phyloP scores from a whole-genome alignment of 2,888 invertebrate species.

The Callinectes sapidus region DNA sequence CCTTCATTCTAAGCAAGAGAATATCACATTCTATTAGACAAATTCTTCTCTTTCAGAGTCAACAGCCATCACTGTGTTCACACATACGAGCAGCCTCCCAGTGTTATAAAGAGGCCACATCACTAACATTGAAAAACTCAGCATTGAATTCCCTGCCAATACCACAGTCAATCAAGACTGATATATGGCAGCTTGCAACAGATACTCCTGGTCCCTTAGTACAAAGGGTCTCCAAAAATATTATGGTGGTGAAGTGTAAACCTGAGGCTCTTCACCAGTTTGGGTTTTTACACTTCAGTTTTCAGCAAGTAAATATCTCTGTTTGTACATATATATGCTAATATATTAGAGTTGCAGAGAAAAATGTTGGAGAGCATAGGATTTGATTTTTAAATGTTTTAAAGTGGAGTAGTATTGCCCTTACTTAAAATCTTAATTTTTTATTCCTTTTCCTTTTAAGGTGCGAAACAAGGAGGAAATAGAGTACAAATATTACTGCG shows the following conservation, averaged over 20 bases:
- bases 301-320: conserved; percentile 75
- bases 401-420: not conserved
- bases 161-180: conserved; percentile 80
- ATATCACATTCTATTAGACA: not conserved
- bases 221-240: conserved; percentile 83
- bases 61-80: conserved; percentile 77
- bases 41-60: conserved; percentile 50
- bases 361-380: not conserved
- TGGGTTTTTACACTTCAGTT: conserved; percentile 84
- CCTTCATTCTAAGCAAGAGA: not conserved
- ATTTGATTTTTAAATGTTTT: not conserved
- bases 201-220: conserved; percentile 82
- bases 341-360: not conserved
- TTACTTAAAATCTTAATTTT: not conserved
- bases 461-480: conserved; percentile 62
- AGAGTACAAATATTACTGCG: conserved; percentile 71
- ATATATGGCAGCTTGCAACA: conserved; percentile 80
- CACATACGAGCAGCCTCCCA: conserved; percentile 83
- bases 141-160: conserved; percentile 80
- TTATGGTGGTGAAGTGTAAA: conserved; percentile 84
- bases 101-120: conserved; percentile 81
- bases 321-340: not conserved
- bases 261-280: conserved; percentile 82
- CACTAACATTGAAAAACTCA: conserved; percentile 81
- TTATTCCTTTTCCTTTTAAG: conserved; percentile 21